Evolutionary conservation across 2,888 invertebrate species (phyloP), one percentile per base, ranked within the genome.

Genomic region (Blastobasis lacticolella): DNA sequence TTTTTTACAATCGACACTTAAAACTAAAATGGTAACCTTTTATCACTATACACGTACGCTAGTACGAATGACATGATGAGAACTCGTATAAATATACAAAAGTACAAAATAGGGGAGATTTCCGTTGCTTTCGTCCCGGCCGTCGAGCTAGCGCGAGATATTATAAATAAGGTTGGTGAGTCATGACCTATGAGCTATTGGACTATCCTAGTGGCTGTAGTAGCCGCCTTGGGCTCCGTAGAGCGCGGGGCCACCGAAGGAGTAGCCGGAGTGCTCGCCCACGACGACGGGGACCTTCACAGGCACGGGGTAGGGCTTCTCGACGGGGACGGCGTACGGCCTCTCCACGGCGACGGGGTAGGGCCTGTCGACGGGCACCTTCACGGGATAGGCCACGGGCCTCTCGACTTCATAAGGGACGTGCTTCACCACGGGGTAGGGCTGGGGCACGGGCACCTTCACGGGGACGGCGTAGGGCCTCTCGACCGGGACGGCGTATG

Each of bases 341-440:
- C 69, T 88, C 60, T 89, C 89, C 3, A 90, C 71, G 51, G 77
- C 84, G n/a, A 91, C 90, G 59, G 90, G 90, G 81, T 90, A 90
- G 10, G 92, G 92, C 76, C 91, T 90, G 71, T 92, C 92, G 46
- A 91, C 90, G 57, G 90, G 91, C 40, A 92, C 91, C 69, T 92
- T 91, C 23, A 94, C 93, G 57, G 93, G 92, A 63, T 87, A 86
- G 10, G 90, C 81, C n/a, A 90, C 87, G 46, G 86, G 89, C 75
- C 77, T 92, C 64, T 91, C 91, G 4, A 90, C 90, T 63, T 91
- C 78, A 67, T 89, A 88, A 45, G 92, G 91, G 9, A 92, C 85
- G 64, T 91, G 91, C 76, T 92, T 92, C 83, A 92, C 90, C 44
- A 93, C 93, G 50, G 92, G 91, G 77, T 91, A 91, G 1, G 80